A percentile compares a stretch with the other conserved stretches of the same genome.
Conservation (phyloP, 2,888 invertebrate species). For the Papilio gigon region DNA sequence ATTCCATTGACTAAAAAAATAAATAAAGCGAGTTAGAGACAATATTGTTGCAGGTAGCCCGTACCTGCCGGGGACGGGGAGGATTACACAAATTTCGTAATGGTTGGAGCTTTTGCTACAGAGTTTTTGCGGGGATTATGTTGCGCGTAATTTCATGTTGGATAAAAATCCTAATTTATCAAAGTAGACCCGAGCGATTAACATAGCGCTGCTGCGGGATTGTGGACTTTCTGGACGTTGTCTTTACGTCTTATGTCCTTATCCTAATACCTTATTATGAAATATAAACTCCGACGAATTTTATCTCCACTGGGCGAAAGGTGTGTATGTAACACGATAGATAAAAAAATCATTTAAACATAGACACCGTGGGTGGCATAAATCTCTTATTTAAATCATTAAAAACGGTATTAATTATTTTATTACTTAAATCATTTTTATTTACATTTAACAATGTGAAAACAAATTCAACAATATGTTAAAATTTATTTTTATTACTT, state of each 20-base stretch:
- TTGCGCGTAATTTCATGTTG: slow-evolving; percentile 32
- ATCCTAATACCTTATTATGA: slow-evolving; percentile 17
- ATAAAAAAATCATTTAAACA: not conserved
- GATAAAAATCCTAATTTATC: slow-evolving; percentile 40
- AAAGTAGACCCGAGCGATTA: slow-evolving; percentile 38
- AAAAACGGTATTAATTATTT: not conserved
- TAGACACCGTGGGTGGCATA: too few species aligned
- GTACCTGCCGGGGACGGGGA: slow-evolving; percentile 35
- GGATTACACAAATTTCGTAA: slow-evolving; percentile 40
- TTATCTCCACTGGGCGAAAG: not conserved
- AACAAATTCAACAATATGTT: not conserved
- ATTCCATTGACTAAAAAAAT: slow-evolving; percentile 54
- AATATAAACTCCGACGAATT: not conserved
- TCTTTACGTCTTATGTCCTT: slow-evolving; percentile 10
- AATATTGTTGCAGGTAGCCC: slow-evolving; percentile 51
- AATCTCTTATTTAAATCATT: too few species aligned
- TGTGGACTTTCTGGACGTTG: slow-evolving; percentile 17
- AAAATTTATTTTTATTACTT: not conserved
- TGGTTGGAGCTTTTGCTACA: slow-evolving; percentile 8
- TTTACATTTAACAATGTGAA: not conserved
- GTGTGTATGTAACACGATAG: not conserved
- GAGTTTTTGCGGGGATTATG: slow-evolving; percentile 38
- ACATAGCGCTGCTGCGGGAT: slow-evolving; percentile 19
- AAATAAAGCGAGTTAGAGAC: slow-evolving; percentile 54
- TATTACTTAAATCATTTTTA: not conserved